phyloP scores from a whole-genome alignment of 1,140 invertebrate genomes.

The Anoplolepis gracilipes region DNA sequence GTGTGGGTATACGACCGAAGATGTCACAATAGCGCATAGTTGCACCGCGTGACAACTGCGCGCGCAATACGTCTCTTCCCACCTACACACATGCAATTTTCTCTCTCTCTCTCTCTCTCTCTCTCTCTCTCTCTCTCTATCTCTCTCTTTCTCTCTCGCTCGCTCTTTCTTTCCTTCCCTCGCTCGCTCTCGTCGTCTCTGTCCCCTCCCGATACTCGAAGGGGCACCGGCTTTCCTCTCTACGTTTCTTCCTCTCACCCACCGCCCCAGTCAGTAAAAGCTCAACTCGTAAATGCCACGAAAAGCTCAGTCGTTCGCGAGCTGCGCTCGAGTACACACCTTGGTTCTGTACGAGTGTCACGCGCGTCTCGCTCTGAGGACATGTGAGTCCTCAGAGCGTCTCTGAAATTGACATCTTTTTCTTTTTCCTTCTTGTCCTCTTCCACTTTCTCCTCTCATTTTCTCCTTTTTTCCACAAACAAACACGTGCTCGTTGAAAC shows the following conservation, averaged over 20 bases:
- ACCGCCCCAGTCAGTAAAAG: slow-evolving; percentile 73
- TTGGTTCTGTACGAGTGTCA: slow-evolving; percentile 39
- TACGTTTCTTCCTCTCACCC: slow-evolving; percentile 67
- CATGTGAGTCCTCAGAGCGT: slow-evolving; percentile 54
- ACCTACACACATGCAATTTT: slow-evolving; percentile 69
- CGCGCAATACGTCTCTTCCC: slow-evolving; percentile 76
- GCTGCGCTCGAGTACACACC: slow-evolving; percentile 68
- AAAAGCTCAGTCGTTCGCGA: slow-evolving; percentile 75
- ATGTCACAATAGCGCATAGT: slow-evolving; percentile 77
- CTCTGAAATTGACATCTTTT: not conserved
- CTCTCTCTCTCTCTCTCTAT: slow-evolving; percentile 1
- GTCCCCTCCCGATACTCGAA: slow-evolving; percentile 2
- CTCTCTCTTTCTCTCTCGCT: not conserved
- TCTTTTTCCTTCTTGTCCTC: not conserved
- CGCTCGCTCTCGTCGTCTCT: not conserved
- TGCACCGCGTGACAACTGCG: slow-evolving; percentile 74
- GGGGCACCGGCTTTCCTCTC: slow-evolving; percentile 2
- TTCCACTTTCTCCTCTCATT: not conserved
- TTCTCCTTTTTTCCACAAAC: too few species aligned
- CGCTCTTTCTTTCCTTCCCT: not conserved
- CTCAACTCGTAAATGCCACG: slow-evolving; percentile 66
- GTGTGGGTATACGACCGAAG: slow-evolving; percentile 68
- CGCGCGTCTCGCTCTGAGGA: slow-evolving; percentile 30
- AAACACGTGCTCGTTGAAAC: not conserved
- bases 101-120: not conserved